Evolutionary conservation across 2,113 vertebrate species (phyloP).

Genomic region (Sylvicapra grimmia): DNA sequence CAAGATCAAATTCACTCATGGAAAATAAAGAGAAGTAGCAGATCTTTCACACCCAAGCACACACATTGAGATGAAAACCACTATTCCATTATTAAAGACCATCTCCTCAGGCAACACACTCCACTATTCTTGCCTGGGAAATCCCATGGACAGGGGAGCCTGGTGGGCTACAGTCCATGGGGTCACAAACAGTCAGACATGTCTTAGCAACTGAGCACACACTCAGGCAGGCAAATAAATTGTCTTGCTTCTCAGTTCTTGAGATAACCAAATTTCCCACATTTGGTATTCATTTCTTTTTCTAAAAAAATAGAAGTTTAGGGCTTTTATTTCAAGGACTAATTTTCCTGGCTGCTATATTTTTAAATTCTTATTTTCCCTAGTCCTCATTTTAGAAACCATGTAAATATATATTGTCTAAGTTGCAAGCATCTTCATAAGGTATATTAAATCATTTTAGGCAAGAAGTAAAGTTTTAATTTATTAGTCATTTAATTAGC

Average conservation of each 20-base stretch:
- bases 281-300: neutral
- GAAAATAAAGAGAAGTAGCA: neutral
- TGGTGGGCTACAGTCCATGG: neutral
- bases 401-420: neutral
- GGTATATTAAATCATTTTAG: conserved; percentile 15
- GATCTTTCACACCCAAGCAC: neutral
- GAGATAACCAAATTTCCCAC: neutral
- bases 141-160: neutral
- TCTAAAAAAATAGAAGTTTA: neutral
- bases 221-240: neutral
- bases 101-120: neutral
- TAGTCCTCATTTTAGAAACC: neutral
- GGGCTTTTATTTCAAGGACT: neutral
- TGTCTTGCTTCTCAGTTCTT: neutral
- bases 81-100: neutral
- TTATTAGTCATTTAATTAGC: conserved; percentile 21
- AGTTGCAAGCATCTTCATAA: neutral
- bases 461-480: conserved; percentile 18
- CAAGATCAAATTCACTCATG: neutral
- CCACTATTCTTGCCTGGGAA: neutral
- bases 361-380: neutral
- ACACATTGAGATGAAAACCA: neutral
- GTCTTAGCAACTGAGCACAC: neutral
- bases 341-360: neutral
- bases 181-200: neutral